Evolutionary conservation across 2,113 vertebrate genomes (phyloP), one percentile per base, ranked within the genome.

Genomic region (Entelurus aequoreus): DNA sequence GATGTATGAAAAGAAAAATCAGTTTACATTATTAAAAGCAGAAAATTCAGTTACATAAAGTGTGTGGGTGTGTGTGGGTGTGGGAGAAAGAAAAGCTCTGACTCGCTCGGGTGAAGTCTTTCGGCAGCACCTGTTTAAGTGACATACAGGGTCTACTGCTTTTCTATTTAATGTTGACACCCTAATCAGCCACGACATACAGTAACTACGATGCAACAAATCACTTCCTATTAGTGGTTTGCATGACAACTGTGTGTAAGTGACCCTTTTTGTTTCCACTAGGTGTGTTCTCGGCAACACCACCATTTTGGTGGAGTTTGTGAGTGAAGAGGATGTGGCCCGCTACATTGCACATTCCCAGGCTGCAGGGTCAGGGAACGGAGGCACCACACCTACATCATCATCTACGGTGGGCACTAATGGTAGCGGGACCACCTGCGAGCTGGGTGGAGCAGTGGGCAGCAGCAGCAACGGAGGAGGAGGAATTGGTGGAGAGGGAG

Each of bases 231-330:
- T 12, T 12, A 1, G 42, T 46, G 49, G 28, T 28, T 28, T 28
- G 28, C 28, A 28, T 28, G 28, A 28, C 28, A 28, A 28, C 28
- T 28, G 28, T 47, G 4, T 13, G 10, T 13, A 47, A 16, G 6
- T 9, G 54, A 38, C 14, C 6, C 8, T 44, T 44, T 56, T 42
- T 57, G 7, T 66, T 61, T 64, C 0, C 14, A 1, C 1, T 73
- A 99, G 97, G 97, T 99, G 97, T 81, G 97, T 99, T 90, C 92
- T 99, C 91, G 97, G 97, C 85, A 99, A 99, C 90, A 99, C 97
- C 90, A 99, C 97, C 90, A 99, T 99, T 89, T 88, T 98, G 90
- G 96, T 96, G 53, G 95, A 99, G 92, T 99, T 99, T 89, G 93
- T 97, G 79, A 98, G 96, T 15, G 97, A 99, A 68, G 97, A 99